Percentiles rank a stretch among this genome's conserved stretches.
Conservation (phyloP, 2,888 invertebrate genomes). For the Temnothorax ravouxi region DNA sequence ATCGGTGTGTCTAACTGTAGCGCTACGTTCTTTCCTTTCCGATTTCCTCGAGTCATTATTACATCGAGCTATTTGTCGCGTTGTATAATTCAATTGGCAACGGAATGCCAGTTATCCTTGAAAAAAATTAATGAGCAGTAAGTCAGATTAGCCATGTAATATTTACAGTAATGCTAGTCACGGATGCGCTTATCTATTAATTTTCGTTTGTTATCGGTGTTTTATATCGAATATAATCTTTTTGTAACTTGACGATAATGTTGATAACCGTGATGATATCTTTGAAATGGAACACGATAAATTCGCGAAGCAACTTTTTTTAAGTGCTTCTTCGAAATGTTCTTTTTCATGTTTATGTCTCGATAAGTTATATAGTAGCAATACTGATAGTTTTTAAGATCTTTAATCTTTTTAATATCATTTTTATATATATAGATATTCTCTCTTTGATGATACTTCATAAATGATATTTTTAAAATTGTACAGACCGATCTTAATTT, state of each 20-base stretch:
- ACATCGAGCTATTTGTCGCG: constrained; percentile 21
- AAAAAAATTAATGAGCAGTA: neutral
- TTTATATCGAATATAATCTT: constrained; percentile 31
- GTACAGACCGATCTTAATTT: neutral
- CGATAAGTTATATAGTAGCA: neutral
- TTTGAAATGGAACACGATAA: constrained; percentile 46
- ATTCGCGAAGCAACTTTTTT: neutral
- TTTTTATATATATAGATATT: neutral
- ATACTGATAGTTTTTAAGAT: neutral
- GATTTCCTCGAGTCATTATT: constrained; percentile 38
- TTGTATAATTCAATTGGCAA: neutral
- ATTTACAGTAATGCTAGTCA: neutral
- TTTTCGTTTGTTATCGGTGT: constrained; percentile 10
- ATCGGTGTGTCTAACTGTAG: constrained; percentile 33
- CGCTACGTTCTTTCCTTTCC: constrained; percentile 2
- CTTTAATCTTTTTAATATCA: neutral
- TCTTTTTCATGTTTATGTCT: neutral
- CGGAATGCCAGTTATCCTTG: neutral
- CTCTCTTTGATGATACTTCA: neutral
- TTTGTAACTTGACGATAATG: constrained; percentile 51
- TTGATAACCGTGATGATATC: neutral
- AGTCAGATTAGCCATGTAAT: constrained; percentile 14
- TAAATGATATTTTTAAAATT: neutral
- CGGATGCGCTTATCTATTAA: constrained; percentile 24
- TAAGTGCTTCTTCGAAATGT: neutral